Conservation (phyloP, 2,888 invertebrate species). For the Pyrgus malvae region DNA sequence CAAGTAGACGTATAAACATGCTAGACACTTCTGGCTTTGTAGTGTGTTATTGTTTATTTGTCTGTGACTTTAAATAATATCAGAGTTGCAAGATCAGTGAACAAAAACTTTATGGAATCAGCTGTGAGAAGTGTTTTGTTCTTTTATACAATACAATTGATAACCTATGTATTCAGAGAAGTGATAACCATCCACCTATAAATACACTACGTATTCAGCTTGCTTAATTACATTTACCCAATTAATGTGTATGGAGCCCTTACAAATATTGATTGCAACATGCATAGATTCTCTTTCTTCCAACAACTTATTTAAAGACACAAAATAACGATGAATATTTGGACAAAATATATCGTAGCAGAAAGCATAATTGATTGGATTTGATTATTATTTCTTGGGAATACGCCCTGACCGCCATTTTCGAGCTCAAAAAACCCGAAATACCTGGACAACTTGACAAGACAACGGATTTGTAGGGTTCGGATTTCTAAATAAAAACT, state of each 20-base stretch:
- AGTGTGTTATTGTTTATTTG: not conserved
- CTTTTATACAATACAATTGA: not conserved
- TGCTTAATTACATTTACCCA: slow-evolving; percentile 1
- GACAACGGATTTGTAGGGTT: slow-evolving; percentile 7
- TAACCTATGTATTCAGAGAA: not conserved
- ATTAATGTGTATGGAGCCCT: not conserved
- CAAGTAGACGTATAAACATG: too few species aligned
- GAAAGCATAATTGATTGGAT: not conserved
- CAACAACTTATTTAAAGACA: not conserved
- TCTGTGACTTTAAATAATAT: not conserved
- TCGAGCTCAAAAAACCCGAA: slow-evolving; percentile 61
- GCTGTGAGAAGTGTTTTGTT: slow-evolving; percentile 14
- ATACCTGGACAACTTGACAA: slow-evolving; percentile 53
- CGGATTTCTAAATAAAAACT: slow-evolving; percentile 18
- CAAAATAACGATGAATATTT: not conserved
- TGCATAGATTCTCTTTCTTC: not conserved
- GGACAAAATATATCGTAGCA: not conserved
- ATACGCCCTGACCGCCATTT: slow-evolving; percentile 59
- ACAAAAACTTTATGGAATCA: slow-evolving; percentile 6
- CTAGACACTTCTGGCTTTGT: too few species aligned
- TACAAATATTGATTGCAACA: not conserved
- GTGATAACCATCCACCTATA: slow-evolving; percentile 1
- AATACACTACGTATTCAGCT: not conserved
- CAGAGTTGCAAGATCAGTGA: not conserved
- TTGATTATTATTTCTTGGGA: slow-evolving; percentile 7